Base-by-base conservation (phyloP, 2,113 vertebrate genomes). In the Prochilodus magdalenae region DNA sequence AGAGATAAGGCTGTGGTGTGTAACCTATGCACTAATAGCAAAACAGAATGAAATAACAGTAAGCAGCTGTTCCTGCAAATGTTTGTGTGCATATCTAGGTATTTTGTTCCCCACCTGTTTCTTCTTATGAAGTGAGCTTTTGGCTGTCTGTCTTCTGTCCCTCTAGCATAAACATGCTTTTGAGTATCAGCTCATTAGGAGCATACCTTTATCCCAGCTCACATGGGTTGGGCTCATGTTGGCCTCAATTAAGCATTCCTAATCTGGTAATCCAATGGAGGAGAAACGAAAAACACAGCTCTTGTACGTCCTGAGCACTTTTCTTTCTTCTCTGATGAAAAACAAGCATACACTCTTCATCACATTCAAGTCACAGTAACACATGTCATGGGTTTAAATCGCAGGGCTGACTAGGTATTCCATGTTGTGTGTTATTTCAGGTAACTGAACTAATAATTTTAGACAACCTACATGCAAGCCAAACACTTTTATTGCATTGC, bases 111-210 rank as follows among this genome's bases (percentile, higher is more conserved):
- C 55, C 49, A 69, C 65, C 33, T 49, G 5, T 82, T 26, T 14
- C 22, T 29, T 30, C 30, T 36, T 40, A 36, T 20, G 33, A 22
- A 22, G 16, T 36, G 20, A 16, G 6, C 20, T 24, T 60, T 26
- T 15, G 22, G 10, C 57, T 60, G n/a, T 1, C 53, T 60, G 55
- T 60, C 57, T 60, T 15, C 13, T 7, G 5, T 36, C 33, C 33
- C 22, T 67, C 33, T 30, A 55, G 51, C 63, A 69, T 59, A 44
- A 75, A 75, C 73, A 75, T 70, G 80, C 33, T 75, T 40, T 81
- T 57, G 55, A 29, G 49, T 71, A 75, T 29, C n/a, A 26, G 53
- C 72, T 74, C 69, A 81, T 77, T 69, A 81, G 59, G 40, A 30
- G 70, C 59, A 55, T 67, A 66, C 44, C 59, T 78, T 60, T 82